phyloP scores from a whole-genome alignment of 1,140 invertebrate species.

The Sesamia nonagrioides region DNA sequence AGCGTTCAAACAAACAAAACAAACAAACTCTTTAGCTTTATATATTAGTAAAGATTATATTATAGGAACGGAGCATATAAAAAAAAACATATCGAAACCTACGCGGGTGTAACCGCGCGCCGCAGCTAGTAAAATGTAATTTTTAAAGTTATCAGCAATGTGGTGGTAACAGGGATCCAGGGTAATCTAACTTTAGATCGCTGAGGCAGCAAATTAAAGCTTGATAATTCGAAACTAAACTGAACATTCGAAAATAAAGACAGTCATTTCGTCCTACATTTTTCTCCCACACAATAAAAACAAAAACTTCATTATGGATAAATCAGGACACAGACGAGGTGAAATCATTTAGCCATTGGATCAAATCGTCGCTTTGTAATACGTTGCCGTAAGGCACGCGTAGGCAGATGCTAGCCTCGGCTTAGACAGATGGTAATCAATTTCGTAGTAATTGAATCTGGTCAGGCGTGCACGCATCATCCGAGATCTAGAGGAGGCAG shows the following conservation, averaged over 20 bases:
- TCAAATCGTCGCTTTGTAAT: slow-evolving; percentile 40
- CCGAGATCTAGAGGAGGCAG: slow-evolving; percentile 57
- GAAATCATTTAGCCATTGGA: slow-evolving; percentile 31
- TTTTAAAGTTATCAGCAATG: background rate
- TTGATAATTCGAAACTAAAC: too few species aligned
- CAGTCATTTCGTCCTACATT: background rate
- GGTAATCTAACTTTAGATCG: too few species aligned
- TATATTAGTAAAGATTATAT: too few species aligned
- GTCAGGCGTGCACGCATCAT: slow-evolving; percentile 73
- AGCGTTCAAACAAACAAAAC: too few species aligned
- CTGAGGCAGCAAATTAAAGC: background rate
- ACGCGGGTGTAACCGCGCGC: too few species aligned
- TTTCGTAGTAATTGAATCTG: slow-evolving; percentile 81
- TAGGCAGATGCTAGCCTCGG: slow-evolving; percentile 62
- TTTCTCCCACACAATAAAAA: background rate
- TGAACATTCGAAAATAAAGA: background rate
- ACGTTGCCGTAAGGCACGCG: slow-evolving; percentile 21
- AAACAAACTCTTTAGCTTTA: too few species aligned
- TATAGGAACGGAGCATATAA: too few species aligned
- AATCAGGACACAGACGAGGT: background rate
- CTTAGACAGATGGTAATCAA: slow-evolving; percentile 76
- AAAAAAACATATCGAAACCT: too few species aligned
- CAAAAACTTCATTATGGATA: slow-evolving; percentile 6
- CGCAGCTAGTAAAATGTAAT: too few species aligned
- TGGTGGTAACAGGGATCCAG: background rate